These are phyloP conservation scores for Todiramphus saurophagus DNA, from an alignment of 2,113 vertebrate genomes.

Conservation along the genomic window DNA sequence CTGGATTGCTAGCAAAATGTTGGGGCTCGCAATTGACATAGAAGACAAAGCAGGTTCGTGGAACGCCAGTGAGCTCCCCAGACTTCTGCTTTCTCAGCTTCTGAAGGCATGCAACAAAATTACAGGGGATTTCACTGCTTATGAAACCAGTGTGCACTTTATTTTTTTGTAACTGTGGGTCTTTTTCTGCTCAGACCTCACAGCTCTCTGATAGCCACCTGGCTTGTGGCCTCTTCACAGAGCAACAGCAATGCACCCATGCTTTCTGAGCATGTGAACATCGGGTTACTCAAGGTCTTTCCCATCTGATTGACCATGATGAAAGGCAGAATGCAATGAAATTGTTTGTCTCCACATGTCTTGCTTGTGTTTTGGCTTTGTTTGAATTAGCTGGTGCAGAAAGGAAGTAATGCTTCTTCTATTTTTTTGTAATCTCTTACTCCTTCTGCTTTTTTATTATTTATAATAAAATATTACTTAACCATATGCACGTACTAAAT, in stretches of 20 bases:
- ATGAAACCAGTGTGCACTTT: neutral
- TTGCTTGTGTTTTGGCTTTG: neutral
- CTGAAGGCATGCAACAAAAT: neutral
- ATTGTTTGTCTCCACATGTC: neutral
- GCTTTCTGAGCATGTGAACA: neutral
- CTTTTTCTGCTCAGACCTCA: neutral
- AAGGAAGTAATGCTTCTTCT: neutral
- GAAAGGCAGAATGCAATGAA: neutral
- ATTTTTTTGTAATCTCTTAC: neutral
- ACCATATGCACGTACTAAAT: neutral
- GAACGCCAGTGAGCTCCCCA: neutral
- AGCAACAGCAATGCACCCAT: neutral
- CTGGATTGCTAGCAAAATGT: neutral
- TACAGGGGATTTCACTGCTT: constrained; percentile 3
- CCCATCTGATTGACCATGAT: neutral
- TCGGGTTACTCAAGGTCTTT: neutral
- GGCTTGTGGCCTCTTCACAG: neutral
- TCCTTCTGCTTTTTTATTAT: constrained; percentile 19
- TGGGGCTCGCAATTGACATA: neutral
- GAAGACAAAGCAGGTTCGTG: neutral
- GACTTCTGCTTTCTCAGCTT: neutral
- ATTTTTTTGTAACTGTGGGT: neutral
- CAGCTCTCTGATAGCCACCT: neutral
- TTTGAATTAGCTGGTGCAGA: neutral
- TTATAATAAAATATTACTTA: neutral